These are phyloP conservation scores for Drosophila bunnanda DNA, from an alignment of 2,888 invertebrate species.

Conservation along the genomic window DNA sequence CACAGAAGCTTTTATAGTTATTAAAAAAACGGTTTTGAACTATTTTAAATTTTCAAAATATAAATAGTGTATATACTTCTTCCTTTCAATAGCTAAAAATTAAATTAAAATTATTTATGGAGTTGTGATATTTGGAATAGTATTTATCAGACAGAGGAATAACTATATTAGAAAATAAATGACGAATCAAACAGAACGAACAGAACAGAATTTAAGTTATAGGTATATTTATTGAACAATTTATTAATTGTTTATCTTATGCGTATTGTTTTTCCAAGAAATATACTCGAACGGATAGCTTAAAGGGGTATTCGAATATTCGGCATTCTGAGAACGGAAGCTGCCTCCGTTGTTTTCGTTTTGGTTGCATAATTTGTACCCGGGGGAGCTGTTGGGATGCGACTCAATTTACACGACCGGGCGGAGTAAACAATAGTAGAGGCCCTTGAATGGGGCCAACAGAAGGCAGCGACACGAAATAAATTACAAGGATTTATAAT, in stretches of 20 bases:
- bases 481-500: conserved; percentile 73
- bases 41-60: neutral
- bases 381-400: conserved; percentile 38
- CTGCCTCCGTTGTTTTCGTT: conserved; percentile 29
- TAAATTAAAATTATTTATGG: too few relatives aligned
- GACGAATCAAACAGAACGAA: too few relatives aligned
- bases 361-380: conserved; percentile 56
- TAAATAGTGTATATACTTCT: too few relatives aligned
- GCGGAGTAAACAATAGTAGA: conserved; percentile 30
- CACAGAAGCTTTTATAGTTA: neutral
- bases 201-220: too few relatives aligned
- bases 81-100: too few relatives aligned
- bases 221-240: too few relatives aligned
- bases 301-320: neutral
- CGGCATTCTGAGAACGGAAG: neutral
- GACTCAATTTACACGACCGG: conserved; percentile 47
- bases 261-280: neutral
- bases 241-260: too few relatives aligned
- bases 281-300: neutral
- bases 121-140: too few relatives aligned
- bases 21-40: neutral
- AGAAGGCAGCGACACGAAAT: conserved; percentile 57
- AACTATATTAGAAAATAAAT: too few relatives aligned
- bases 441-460: conserved; percentile 24
- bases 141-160: too few relatives aligned